Conservation (phyloP, 1,140 invertebrate genomes). For the Marisa cornuarietis region DNA sequence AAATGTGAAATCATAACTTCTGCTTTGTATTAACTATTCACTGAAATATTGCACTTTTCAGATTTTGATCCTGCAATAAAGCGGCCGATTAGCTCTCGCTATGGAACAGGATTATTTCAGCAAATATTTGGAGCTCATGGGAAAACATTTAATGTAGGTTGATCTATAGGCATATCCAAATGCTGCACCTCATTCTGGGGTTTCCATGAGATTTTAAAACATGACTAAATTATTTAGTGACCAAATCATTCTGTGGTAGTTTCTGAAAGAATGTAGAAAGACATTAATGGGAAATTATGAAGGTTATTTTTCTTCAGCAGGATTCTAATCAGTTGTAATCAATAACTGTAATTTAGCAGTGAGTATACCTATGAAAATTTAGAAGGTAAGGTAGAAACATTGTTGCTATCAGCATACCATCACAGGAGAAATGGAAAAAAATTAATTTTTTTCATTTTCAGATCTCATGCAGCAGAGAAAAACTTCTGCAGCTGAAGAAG, state of each 20-base stretch:
- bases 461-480: constrained; percentile 57
- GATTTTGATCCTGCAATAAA: constrained; percentile 59
- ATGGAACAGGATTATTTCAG: constrained; percentile 57
- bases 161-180: not conserved
- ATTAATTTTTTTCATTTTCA: constrained; percentile 26
- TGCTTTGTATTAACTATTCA: too few relatives aligned
- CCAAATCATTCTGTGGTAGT: not conserved
- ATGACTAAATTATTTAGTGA: not conserved
- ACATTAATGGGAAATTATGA: not conserved
- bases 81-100: constrained; percentile 60
- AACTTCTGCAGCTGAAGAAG: constrained; percentile 55
- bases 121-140: constrained; percentile 56
- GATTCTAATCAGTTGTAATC: not conserved
- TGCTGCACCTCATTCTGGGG: too few relatives aligned
- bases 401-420: too few relatives aligned
- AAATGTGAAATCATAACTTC: too few relatives aligned
- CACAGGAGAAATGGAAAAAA: too few relatives aligned
- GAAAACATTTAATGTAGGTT: constrained; percentile 62
- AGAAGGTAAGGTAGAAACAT: too few relatives aligned
- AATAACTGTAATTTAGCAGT: not conserved
- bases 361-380: not conserved
- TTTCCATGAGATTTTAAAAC: not conserved
- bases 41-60: constrained; percentile 31
- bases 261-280: not conserved
- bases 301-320: not conserved